Conservation (phyloP, 1,140 invertebrate genomes). For the Nymphalis io region DNA sequence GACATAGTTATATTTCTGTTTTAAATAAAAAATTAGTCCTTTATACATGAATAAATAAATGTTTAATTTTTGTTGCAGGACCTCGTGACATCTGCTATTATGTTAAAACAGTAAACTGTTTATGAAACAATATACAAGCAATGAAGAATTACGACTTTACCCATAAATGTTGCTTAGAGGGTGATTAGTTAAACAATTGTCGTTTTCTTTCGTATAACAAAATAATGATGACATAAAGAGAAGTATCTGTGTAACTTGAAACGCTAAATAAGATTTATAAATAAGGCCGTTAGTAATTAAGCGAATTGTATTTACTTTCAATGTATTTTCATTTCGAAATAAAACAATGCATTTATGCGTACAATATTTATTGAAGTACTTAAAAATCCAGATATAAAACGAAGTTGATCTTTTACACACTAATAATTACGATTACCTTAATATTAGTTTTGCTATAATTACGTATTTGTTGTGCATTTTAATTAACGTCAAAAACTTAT, state of each 20-base stretch:
- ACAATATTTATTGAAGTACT: constrained; percentile 57
- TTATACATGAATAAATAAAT: background rate
- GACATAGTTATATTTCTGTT: too few species aligned
- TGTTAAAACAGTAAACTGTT: constrained; percentile 59
- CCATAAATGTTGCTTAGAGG: too few species aligned
- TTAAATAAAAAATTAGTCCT: background rate
- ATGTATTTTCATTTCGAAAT: constrained; percentile 30
- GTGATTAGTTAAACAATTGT: too few species aligned
- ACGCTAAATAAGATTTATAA: too few species aligned
- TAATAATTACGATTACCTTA: constrained; percentile 13
- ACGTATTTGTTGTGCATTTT: constrained; percentile 35
- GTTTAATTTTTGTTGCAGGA: constrained; percentile 53
- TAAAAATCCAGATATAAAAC: constrained; percentile 63
- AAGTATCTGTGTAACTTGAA: too few species aligned
- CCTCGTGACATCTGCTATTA: constrained; percentile 56
- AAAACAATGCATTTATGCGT: constrained; percentile 41
- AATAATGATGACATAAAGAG: too few species aligned
- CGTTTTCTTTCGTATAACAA: too few species aligned
- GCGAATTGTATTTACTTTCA: constrained; percentile 15
- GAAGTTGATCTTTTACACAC: constrained; percentile 34
- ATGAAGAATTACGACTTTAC: background rate
- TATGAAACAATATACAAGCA: background rate
- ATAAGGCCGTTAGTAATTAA: background rate
- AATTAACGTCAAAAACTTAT: constrained; percentile 12
- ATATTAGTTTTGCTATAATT: constrained; percentile 29